Evolutionary conservation across 2,797 vertebrate genomes (phyloP).

Genomic region (Anolis apletophallus): DNA sequence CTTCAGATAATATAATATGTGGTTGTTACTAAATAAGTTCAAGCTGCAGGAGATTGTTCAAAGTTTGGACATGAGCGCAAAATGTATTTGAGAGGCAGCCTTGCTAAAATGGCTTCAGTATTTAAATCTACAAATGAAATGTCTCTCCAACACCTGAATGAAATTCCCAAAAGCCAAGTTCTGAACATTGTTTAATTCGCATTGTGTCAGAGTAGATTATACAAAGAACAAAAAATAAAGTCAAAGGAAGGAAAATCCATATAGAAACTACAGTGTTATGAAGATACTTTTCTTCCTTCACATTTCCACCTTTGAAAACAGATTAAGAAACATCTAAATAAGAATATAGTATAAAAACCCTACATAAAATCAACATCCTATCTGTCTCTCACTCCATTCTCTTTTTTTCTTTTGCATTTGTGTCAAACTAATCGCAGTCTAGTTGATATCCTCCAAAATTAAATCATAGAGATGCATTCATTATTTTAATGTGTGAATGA

Average conservation of each 20-base stretch:
- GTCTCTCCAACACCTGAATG: neutral
- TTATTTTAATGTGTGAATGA: no score
- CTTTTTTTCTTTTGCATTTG: neutral
- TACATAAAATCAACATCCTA: neutral
- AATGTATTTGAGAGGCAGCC: constrained; percentile 1
- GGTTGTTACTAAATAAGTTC: constrained; percentile 20
- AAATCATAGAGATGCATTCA: neutral
- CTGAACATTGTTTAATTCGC: constrained; percentile 15
- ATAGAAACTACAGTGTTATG: neutral
- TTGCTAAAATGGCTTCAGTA: constrained; percentile 11
- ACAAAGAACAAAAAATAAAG: neutral
- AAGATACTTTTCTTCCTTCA: neutral
- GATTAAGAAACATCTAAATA: constrained; percentile 4
- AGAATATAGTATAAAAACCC: neutral
- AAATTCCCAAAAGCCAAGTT: neutral
- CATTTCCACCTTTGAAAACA: constrained; percentile 6
- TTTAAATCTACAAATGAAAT: constrained; percentile 31
- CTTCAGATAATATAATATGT: constrained; percentile 2
- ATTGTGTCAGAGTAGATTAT: constrained; percentile 20
- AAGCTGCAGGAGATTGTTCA: constrained; percentile 20
- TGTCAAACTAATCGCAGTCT: neutral
- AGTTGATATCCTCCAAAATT: neutral
- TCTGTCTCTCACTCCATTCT: neutral
- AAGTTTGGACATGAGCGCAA: neutral
- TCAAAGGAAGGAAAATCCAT: neutral